These are phyloP conservation scores for Camelus bactrianus DNA, from an alignment of 2,113 vertebrate species.

Conservation along the genomic window DNA sequence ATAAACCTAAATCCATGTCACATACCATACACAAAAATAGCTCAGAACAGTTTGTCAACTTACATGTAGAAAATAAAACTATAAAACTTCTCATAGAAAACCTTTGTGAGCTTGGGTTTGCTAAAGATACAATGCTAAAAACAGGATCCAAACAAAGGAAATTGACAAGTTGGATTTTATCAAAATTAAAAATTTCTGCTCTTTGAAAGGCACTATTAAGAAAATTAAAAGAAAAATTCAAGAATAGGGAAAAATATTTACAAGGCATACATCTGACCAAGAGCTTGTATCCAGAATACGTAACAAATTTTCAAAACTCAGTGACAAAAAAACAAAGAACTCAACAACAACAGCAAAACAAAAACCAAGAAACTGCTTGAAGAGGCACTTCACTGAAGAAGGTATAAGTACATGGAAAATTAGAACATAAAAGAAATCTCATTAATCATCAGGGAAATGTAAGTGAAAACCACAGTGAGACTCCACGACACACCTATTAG, in stretches of 20 bases:
- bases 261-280: not conserved
- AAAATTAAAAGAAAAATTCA: not conserved
- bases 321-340: not conserved
- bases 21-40: not conserved
- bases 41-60: not conserved
- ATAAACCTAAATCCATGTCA: not conserved
- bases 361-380: not conserved
- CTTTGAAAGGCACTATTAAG: not conserved
- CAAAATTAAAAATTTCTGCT: not conserved
- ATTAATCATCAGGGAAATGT: not conserved
- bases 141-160: not conserved
- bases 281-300: not conserved
- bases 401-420: not conserved
- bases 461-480: not conserved
- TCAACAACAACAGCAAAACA: not conserved
- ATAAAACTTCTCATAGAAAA: not conserved
- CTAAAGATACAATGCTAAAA: not conserved
- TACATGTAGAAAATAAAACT: not conserved
- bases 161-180: not conserved
- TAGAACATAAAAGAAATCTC: not conserved
- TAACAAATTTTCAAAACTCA: not conserved
- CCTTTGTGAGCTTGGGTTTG: not conserved
- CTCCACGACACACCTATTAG: fast-evolving
- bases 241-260: not conserved
- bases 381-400: not conserved